Base-by-base conservation (phyloP, 2,113 vertebrate species). In the Dromaius novaehollandiae region DNA sequence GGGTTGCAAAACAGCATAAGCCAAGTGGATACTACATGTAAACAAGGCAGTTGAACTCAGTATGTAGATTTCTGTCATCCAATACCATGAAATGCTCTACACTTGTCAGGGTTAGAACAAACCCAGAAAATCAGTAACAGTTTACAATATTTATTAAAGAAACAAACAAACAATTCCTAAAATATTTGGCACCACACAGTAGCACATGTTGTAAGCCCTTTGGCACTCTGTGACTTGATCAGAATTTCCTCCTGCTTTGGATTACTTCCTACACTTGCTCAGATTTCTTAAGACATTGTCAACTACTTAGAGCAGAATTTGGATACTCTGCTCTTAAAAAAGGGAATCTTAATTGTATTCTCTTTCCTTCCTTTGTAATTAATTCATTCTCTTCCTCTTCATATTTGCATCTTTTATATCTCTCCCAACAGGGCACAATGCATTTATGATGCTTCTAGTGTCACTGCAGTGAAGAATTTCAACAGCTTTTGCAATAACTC, bases 121-220 rank as follows among this genome's bases (percentile, higher is more conserved):
- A 19, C 17, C 5, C 61, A 51, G 51, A 83, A 89, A 68, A 56
- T 55, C 79, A 78, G 36, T 76, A 92, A 69, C 42, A 90, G 51
- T 90, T 89, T 84, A 82, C 34, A 82, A 9, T 89, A 69, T 75
- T 79, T 89, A 44, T 92, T 81, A 53, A 80, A 69, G 28, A 95
- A 89, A 6, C 32, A 88, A 90, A 7, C 36, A 94, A 93, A 51
- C n/a, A 85, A 53, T 64, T 90, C 42, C 80, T 93, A 76, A 93
- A 89, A 86, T 78, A 90, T 84, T 94, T 94, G 75, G 25, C 36
- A 60, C 80, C 55, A 44, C 26, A 48, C 19, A 78, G 50, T 30
- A 74, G 17, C 56, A 51, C 26, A 66, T 64, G 32, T 78, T 88
- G 44, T 75, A 55, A 93, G 46, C n/a, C 13, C n/a, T 90, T 84